Base-by-base conservation (phyloP, 30 jellyfish, hydroid and myxozoan genomes). In the Rhopilema esculentum region DNA sequence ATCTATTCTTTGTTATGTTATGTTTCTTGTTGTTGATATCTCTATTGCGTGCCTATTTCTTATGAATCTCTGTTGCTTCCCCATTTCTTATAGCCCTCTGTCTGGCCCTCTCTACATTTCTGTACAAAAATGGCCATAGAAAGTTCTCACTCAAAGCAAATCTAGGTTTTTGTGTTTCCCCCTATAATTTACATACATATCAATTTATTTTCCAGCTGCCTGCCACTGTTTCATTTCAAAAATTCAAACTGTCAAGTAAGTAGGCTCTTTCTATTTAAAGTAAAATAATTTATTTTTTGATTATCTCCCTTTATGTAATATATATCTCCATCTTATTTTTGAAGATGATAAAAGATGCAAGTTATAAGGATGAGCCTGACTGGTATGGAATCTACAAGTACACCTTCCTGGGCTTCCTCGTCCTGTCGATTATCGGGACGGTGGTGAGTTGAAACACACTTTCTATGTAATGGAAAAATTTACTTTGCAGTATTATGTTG, bases 331-430 rank as follows among this genome's bases (percentile, higher is more conserved):
- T 21, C 18, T 29, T 74, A 19, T 8, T 20, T 1, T 20, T 74
- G 7, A 28, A 24, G 32, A 8, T 69, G 57, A 69, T 18, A 19
- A 19, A 12, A 24, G 26, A 30, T 69, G 8, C 20, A 49, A 30
- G 26, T 32, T 85, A 73, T 65, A 15, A 7, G 12, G 69, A 27
- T 21, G 93, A 73, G 52, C 83, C 88, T 8, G 93, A 87, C 30
- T 87, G 95, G 95, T 87, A 87, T 40, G 80, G 86, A 32, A 30
- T 76, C 19, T 87, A 87, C 86, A 87, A 87, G 33, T 87, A 79
- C 52, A 32, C 67, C 4, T 87, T 87, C 52, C 32, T 87, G 7
- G 80, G 66, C 8, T 1, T 77, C 19, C 86, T 87, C 16, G 79
- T 57, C 23, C 24, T 76, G 20, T 87, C 95, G 4, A 49, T 75